Conservation (phyloP, 2,113 vertebrate species). For the Erpornis zantholeuca region DNA sequence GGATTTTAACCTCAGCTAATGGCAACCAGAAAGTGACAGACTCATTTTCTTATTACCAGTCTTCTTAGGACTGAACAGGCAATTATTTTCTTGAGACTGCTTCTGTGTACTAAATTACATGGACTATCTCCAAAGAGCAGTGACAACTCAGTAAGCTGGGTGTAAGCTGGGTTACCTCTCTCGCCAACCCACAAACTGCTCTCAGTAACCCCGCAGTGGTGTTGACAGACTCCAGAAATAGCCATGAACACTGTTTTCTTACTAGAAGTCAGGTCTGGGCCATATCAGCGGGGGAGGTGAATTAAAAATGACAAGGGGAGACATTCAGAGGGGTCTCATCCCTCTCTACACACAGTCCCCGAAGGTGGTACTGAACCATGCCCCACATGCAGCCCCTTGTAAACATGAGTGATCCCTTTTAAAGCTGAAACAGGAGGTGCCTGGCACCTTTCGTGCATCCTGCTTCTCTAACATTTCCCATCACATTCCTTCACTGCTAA, state of each 20-base stretch:
- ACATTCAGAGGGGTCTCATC: not conserved
- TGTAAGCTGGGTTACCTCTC: constrained; percentile 2
- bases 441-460: not conserved
- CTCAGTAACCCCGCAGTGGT: not conserved
- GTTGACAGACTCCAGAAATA: constrained; percentile 58
- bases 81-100: not conserved
- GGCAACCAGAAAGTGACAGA: not conserved
- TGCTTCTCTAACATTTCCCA: not conserved
- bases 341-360: not conserved
- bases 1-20: constrained; percentile 1
- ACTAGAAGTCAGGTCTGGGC: constrained; percentile 9
- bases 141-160: not conserved
- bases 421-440: not conserved
- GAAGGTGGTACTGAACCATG: not conserved
- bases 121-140: not conserved
- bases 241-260: not conserved
- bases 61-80: not conserved
- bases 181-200: not conserved
- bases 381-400: not conserved
- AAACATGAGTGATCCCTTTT: not conserved
- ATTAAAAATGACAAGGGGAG: not conserved
- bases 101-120: not conserved
- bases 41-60: not conserved
- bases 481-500: not conserved
- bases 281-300: not conserved